Evolutionary conservation across 1,140 invertebrate genomes (phyloP).

Genomic region (Elysia chlorotica): DNA sequence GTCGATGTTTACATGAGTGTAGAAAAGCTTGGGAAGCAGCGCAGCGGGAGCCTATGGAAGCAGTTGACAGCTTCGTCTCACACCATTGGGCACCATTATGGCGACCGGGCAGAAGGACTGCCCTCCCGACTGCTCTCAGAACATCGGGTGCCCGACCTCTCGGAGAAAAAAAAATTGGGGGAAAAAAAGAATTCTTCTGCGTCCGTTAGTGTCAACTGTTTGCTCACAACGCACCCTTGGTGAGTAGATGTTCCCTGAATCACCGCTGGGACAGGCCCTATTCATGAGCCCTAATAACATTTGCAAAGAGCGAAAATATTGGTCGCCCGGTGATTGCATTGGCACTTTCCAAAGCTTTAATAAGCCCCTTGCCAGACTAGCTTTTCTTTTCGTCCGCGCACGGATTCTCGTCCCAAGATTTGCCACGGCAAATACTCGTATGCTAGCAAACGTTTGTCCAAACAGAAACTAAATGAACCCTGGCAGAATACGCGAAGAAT

Average conservation of each 20-base stretch:
- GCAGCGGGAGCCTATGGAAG: constrained; percentile 22
- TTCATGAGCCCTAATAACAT: constrained; percentile 15
- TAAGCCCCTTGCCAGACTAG: constrained; percentile 20
- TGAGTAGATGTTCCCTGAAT: constrained; percentile 26
- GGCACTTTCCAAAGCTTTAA: constrained; percentile 24
- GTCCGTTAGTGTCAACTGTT: constrained; percentile 22
- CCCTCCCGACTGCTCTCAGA: constrained; percentile 14
- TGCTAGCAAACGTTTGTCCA: constrained; percentile 25
- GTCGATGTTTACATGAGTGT: constrained; percentile 22
- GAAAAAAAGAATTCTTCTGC: background rate
- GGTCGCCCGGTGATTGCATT: constrained; percentile 15
- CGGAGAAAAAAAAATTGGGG: too few species aligned
- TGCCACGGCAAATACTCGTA: constrained; percentile 14
- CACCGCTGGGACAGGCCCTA: constrained; percentile 10
- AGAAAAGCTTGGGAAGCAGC: constrained; percentile 3
- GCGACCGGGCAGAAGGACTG: background rate
- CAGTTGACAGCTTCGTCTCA: constrained; percentile 26
- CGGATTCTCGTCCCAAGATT: background rate
- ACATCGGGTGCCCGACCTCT: background rate
- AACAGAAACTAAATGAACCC: constrained; percentile 23
- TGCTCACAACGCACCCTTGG: constrained; percentile 19
- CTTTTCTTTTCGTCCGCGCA: background rate
- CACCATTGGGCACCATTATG: constrained; percentile 25
- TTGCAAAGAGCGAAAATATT: constrained; percentile 20
- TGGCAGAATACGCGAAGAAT: constrained; percentile 6